Percentiles rank a stretch among this genome's conserved stretches.
phyloP scores from a whole-genome alignment of 23 tunicate genomes.

The Aplidium turbinatum region DNA sequence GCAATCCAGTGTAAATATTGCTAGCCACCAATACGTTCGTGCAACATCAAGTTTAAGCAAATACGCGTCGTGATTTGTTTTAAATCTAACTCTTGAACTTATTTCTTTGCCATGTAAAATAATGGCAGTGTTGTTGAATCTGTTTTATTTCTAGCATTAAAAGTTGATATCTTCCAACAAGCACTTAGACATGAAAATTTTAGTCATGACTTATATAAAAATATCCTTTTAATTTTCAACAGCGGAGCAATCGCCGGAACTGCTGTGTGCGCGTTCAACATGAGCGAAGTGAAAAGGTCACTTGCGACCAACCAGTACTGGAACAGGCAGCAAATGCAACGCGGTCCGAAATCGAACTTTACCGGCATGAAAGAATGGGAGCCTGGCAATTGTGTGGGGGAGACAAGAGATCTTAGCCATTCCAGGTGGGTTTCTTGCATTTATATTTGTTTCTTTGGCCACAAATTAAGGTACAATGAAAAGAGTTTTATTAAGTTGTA shows the following conservation, averaged over 20 bases:
- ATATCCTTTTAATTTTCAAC: background rate
- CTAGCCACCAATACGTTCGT: no score
- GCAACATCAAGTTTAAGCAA: no score
- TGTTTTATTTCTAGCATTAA: no score
- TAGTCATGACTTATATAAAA: no score
- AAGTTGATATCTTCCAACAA: no score
- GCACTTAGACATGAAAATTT: no score
- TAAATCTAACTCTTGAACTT: no score
- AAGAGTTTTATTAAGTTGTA: no score
- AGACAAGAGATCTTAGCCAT: constrained; percentile 28
- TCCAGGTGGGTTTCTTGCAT: constrained; percentile 27
- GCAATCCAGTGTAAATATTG: no score
- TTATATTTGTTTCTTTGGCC: background rate
- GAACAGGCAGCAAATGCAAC: constrained; percentile 1
- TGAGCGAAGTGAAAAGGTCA: constrained; percentile 28
- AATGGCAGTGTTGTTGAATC: no score
- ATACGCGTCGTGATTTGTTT: no score
- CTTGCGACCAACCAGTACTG: constrained; percentile 41
- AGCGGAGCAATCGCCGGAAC: constrained; percentile 43
- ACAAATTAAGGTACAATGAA: background rate
- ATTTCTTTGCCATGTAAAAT: no score
- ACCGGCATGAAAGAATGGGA: background rate
- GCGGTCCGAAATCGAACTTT: background rate
- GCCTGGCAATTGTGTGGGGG: constrained; percentile 59
- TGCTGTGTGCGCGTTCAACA: constrained; percentile 50